Evolutionary conservation across 2,888 invertebrate genomes (phyloP), one percentile per base, ranked within the genome.

Genomic region (Junonia oenone): DNA sequence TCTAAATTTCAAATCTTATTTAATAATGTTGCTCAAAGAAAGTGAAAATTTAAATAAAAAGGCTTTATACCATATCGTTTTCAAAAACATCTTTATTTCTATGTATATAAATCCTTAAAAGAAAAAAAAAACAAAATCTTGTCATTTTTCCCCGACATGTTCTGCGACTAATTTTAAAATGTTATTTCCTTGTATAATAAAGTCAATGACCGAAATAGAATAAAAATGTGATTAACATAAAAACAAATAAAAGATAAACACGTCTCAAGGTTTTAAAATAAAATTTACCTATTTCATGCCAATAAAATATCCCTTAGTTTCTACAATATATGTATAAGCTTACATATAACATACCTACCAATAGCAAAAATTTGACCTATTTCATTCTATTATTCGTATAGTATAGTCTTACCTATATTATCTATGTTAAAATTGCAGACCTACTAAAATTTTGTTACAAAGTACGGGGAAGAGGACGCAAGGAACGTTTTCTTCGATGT

Each of bases 1-100:
- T 83, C 78, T 78, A 83, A 87, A 86, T 83, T 88, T 88, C 82
- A 85, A 85, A 82, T 81, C 76, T 74, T 69, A 69, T 76, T 76
- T 75, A 73, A 78, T 56, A 59, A 50, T 56, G 59, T 56, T 45
- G 31, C 37, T 45, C 55, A 50, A 58, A 62, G 45, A 49, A 50
- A 55, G 45, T 55, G 29, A 13, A 6, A 2, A 26, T 43, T 43
- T 43, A 43, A 26, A 26, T 43, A 6, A 2, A 6, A 13, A 43
- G 11, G 11, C n/a, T 13, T 26, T 17, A 26, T 11, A 19, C 19
- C 9, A 17, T 19, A 22, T n/a, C 15, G 11, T 0, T n/a, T 40
- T 40, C 17, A 19, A 17, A 40, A 40, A 1, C 11, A 17, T n/a
- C 4, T 19, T 19, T 19, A 38, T 11, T 38, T 19, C 11, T 9